These are phyloP conservation scores for Polyodon spathula DNA, from an alignment of 2,113 vertebrate species.

Conservation along the genomic window DNA sequence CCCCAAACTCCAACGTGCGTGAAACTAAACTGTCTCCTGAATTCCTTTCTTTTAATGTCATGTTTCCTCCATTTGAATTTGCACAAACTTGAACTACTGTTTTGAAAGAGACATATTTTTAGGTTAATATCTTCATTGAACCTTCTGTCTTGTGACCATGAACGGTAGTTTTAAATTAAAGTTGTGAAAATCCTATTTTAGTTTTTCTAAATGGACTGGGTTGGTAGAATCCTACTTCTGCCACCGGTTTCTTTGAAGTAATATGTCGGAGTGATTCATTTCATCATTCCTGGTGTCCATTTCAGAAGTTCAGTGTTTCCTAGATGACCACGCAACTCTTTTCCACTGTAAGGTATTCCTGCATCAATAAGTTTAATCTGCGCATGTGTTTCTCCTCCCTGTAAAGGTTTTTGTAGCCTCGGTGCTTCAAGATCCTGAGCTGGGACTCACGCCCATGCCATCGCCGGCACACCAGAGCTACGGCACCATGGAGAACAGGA, in stretches of 20 bases:
- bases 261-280: too few species aligned
- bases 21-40: too few species aligned
- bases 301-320: neutral
- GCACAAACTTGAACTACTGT: neutral
- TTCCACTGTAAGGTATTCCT: neutral
- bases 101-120: neutral
- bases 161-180: too few species aligned
- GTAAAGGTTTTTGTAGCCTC: slow-evolving; percentile 87
- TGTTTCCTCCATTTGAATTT: slow-evolving; percentile 1
- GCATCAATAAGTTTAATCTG: slow-evolving; percentile 6
- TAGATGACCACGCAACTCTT: neutral
- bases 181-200: too few species aligned
- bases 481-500: slow-evolving; percentile 75
- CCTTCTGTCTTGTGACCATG: too few species aligned
- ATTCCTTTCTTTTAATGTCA: neutral
- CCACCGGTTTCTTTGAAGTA: too few species aligned
- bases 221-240: too few species aligned
- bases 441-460: slow-evolving; percentile 80
- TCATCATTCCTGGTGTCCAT: too few species aligned
- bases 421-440: slow-evolving; percentile 81
- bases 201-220: too few species aligned
- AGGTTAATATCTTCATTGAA: too few species aligned
- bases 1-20: slow-evolving; percentile 76
- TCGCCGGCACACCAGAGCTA: slow-evolving; percentile 87
- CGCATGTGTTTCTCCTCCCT: slow-evolving; percentile 23